phyloP scores from a whole-genome alignment of 2,888 invertebrate species.

The Liopterus haemorrhoidalis region DNA sequence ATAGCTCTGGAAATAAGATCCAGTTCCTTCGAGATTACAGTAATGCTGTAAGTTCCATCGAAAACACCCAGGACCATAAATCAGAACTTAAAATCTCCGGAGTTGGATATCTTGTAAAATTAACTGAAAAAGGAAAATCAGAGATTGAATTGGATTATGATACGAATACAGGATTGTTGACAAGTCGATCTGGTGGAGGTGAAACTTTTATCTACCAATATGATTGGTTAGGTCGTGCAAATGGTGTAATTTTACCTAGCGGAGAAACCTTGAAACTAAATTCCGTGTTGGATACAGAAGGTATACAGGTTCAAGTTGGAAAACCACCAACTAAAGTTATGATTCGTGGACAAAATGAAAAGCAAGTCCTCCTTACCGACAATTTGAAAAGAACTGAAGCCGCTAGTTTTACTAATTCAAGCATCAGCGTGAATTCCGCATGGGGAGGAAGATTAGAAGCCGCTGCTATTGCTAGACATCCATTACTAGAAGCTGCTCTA shows the following conservation, averaged over 20 bases:
- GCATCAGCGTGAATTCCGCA: conserved; percentile 66
- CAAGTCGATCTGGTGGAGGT: conserved; percentile 76
- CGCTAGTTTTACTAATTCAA: conserved; percentile 71
- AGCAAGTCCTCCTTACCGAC: conserved; percentile 51
- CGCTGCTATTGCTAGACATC: conserved; percentile 74
- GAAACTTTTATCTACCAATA: conserved; percentile 89
- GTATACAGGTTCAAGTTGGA: conserved; percentile 64
- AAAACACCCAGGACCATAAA: conserved; percentile 90
- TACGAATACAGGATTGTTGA: conserved; percentile 78
- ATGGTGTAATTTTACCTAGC: conserved; percentile 80
- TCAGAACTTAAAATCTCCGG: conserved; percentile 88
- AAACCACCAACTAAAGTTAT: conserved; percentile 41
- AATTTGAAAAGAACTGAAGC: conserved; percentile 67
- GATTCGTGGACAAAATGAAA: conserved; percentile 46
- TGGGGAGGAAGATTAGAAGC: conserved; percentile 70
- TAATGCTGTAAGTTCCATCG: conserved; percentile 87
- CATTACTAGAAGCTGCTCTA: conserved; percentile 72
- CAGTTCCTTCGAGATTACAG: conserved; percentile 88
- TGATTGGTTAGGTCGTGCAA: conserved; percentile 81
- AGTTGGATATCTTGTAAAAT: conserved; percentile 81
- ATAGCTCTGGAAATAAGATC: conserved; percentile 89
- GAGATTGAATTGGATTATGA: conserved; percentile 89
- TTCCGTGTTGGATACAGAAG: conserved; percentile 71
- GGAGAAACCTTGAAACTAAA: conserved; percentile 79
- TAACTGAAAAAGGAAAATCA: conserved; percentile 81